Evolutionary conservation across 1,140 invertebrate species (phyloP).

Genomic region (Macrosteles quadrilineatus): DNA sequence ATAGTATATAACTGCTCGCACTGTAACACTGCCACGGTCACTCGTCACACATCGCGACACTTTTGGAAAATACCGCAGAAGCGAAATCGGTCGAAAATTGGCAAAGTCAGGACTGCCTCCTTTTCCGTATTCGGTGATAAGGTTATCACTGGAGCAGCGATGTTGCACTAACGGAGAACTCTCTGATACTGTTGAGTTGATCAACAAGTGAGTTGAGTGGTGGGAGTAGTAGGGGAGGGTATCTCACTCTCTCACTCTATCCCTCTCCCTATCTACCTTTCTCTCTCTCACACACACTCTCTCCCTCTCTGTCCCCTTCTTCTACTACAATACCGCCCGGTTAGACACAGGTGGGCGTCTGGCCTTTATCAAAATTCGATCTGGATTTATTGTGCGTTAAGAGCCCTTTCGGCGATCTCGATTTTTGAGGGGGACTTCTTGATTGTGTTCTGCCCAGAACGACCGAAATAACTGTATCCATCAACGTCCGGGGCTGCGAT

Average conservation of each 20-base stretch:
- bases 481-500: not conserved
- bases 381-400: constrained; percentile 14
- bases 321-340: not conserved
- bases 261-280: too few relatives aligned
- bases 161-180: too few relatives aligned
- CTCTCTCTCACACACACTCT: too few relatives aligned
- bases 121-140: too few relatives aligned
- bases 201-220: not conserved
- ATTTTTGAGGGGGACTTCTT: not conserved
- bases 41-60: too few relatives aligned
- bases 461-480: not conserved
- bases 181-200: too few relatives aligned
- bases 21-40: too few relatives aligned
- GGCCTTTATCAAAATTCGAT: constrained; percentile 16
- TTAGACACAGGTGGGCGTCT: not conserved
- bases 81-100: not conserved
- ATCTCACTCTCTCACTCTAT: not conserved
- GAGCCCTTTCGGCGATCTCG: not conserved
- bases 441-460: not conserved
- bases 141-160: too few relatives aligned
- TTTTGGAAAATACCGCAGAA: not conserved
- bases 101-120: too few relatives aligned
- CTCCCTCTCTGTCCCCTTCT: not conserved
- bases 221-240: not conserved
- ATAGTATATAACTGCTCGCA: too few relatives aligned